A percentile compares a stretch with the other conserved stretches of the same genome.
Conservation (phyloP, 2,113 vertebrate genomes). For the Conger conger region DNA sequence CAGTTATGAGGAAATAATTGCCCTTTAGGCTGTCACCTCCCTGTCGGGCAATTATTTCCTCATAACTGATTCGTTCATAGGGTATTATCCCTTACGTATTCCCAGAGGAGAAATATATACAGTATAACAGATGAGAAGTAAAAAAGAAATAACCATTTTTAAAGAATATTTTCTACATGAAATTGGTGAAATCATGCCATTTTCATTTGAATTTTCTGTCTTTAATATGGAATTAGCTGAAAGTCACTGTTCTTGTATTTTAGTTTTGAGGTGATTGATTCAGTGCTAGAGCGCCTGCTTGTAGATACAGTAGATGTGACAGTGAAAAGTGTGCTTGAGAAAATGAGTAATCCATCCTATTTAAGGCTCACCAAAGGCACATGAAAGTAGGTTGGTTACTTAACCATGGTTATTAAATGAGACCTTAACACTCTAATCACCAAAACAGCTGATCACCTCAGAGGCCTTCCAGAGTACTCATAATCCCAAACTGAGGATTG, state of each 20-base stretch:
- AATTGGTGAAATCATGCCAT: neutral
- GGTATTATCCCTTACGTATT: no score
- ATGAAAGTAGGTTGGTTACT: slow-evolving; percentile 35
- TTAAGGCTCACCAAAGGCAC: slow-evolving; percentile 27
- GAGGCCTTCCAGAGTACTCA: slow-evolving; percentile 57
- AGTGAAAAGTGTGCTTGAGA: slow-evolving; percentile 42
- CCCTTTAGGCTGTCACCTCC: no score
- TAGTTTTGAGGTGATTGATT: neutral
- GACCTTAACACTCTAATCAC: slow-evolving; percentile 40
- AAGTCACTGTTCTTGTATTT: neutral
- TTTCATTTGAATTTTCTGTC: neutral
- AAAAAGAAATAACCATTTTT: neutral
- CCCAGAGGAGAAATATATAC: no score
- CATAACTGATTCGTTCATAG: no score
- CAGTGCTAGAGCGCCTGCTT: slow-evolving; percentile 27
- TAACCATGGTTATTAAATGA: slow-evolving; percentile 40
- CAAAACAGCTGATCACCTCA: slow-evolving; percentile 46
- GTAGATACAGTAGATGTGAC: slow-evolving; percentile 36
- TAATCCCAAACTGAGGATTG: slow-evolving; percentile 67
- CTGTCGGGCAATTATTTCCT: no score
- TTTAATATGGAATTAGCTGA: neutral
- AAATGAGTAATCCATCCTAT: slow-evolving; percentile 26
- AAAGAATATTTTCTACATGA: neutral
- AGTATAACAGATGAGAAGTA: no score
- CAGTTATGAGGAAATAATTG: no score